Conservation (phyloP, 2,113 vertebrate species). For the Hyaena hyaena region DNA sequence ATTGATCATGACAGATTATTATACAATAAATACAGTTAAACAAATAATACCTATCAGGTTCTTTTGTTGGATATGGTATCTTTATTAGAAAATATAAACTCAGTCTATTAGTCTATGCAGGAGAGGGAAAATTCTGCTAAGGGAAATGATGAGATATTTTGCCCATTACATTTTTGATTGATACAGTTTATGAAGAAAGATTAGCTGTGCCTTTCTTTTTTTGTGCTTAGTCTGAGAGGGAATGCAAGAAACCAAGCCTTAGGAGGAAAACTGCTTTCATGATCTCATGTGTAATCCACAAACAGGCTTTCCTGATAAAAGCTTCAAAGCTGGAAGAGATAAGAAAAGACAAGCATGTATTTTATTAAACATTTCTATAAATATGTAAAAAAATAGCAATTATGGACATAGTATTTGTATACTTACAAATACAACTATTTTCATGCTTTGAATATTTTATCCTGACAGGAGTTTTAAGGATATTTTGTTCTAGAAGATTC, state of each 20-base stretch:
- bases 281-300: neutral
- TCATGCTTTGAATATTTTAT: neutral
- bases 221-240: neutral
- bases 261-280: neutral
- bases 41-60: neutral
- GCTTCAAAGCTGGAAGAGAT: neutral
- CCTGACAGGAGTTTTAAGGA: slow-evolving; percentile 9
- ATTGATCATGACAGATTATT: neutral
- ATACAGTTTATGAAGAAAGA: neutral
- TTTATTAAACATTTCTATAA: slow-evolving; percentile 7
- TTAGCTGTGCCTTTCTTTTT: neutral
- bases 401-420: neutral
- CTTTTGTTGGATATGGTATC: neutral
- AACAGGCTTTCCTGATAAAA: neutral
- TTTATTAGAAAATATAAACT: neutral
- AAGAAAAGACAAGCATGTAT: neutral
- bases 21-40: neutral
- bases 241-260: neutral
- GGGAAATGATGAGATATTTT: neutral
- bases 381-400: neutral
- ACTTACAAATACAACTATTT: neutral
- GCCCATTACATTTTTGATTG: neutral
- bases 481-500: slow-evolving; percentile 23
- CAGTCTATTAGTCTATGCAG: neutral
- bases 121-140: neutral